These are phyloP conservation scores for Melangyna quadrimaculata DNA, from an alignment of 2,888 invertebrate genomes.

Conservation along the genomic window DNA sequence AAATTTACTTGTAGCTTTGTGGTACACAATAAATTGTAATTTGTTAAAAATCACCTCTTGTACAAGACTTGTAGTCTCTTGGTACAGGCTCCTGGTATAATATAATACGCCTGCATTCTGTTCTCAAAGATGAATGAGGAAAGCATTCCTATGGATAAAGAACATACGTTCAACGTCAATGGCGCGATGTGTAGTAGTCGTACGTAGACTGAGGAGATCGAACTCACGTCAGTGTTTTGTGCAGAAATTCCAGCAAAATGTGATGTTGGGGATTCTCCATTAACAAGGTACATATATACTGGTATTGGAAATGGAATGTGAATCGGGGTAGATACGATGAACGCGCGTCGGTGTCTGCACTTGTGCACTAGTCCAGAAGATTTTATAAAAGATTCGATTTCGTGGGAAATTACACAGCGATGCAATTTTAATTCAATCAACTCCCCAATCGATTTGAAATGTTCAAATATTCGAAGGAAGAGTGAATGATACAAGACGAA, in stretches of 20 bases:
- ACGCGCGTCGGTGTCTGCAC: conserved; percentile 17
- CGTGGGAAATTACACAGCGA: conserved; percentile 69
- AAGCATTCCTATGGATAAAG: conserved; percentile 10
- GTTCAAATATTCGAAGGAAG: background rate
- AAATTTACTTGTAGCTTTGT: too few species aligned
- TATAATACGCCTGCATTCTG: conserved; percentile 25
- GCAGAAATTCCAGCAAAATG: conserved; percentile 57
- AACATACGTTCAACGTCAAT: background rate
- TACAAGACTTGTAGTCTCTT: too few species aligned
- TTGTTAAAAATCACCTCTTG: too few species aligned
- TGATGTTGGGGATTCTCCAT: conserved; percentile 42
- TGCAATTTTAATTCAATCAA: conserved; percentile 68
- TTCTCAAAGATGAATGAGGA: conserved; percentile 42
- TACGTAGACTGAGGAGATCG: background rate
- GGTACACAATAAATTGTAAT: too few species aligned
- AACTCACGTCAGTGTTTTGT: conserved; percentile 41
- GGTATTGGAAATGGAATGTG: too few species aligned
- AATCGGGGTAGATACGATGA: background rate
- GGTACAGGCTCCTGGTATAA: too few species aligned
- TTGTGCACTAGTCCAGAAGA: conserved; percentile 60
- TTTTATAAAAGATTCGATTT: conserved; percentile 70
- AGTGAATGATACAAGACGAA: background rate
- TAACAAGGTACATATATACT: conserved; percentile 35
- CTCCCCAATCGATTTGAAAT: conserved; percentile 48
- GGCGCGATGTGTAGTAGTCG: background rate